These are phyloP conservation scores for Meteorus cinctellus DNA, from an alignment of 2,888 invertebrate species.

Conservation along the genomic window DNA sequence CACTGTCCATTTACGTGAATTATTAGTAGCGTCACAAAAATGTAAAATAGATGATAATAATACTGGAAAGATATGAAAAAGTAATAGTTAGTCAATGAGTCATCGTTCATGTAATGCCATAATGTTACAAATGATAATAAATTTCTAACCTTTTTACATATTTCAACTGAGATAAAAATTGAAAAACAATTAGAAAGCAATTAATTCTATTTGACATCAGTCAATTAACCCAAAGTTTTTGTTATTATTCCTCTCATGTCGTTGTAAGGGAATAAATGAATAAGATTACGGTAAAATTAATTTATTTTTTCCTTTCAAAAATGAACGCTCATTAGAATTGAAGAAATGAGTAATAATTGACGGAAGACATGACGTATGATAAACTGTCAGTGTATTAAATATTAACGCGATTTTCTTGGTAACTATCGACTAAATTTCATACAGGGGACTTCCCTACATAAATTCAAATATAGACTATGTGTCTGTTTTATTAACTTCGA, in stretches of 20 bases:
- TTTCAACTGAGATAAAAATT: not conserved
- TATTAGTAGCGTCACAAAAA: not conserved
- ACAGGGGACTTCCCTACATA: not conserved
- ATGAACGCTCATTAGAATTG: too few species aligned
- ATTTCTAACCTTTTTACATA: not conserved
- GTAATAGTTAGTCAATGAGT: not conserved
- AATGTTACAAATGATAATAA: not conserved
- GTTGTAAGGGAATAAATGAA: too few species aligned
- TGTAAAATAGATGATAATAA: slow-evolving; percentile 14
- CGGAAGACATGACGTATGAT: not conserved
- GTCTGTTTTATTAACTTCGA: too few species aligned
- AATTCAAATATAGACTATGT: not conserved
- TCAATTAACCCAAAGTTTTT: too few species aligned
- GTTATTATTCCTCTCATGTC: too few species aligned
- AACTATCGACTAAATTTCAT: not conserved
- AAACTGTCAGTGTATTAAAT: not conserved
- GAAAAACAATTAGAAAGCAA: too few species aligned
- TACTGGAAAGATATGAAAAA: slow-evolving; percentile 2
- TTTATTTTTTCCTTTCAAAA: too few species aligned
- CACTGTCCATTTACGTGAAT: too few species aligned
- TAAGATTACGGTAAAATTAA: too few species aligned
- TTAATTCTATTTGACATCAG: too few species aligned
- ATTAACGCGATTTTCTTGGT: not conserved
- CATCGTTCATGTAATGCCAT: not conserved
- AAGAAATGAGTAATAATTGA: not conserved